Evolutionary conservation across 2,797 vertebrate species (phyloP).

Genomic region (Varecia variegata): DNA sequence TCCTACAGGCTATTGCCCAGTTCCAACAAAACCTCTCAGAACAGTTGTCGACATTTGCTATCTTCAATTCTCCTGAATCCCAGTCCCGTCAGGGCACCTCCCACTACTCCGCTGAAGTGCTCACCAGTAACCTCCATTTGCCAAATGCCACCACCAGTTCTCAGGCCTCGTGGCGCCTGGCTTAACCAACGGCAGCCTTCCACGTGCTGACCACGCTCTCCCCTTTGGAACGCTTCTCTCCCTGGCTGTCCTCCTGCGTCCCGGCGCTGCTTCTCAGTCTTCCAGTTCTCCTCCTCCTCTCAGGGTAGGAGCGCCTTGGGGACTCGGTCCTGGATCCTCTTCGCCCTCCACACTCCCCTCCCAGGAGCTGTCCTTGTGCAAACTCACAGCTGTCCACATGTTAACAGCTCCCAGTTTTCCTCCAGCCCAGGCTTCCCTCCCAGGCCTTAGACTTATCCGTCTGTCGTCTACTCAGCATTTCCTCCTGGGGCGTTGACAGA

Average conservation of each 20-base stretch:
- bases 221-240: neutral
- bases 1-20: neutral
- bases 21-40: neutral
- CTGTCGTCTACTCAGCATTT: neutral
- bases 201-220: neutral
- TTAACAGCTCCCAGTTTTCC: neutral
- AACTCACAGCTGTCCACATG: neutral
- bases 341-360: neutral
- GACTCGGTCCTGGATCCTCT: neutral
- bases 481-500: neutral
- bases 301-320: accelerated
- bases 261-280: neutral
- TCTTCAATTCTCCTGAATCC: neutral
- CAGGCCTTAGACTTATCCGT: neutral
- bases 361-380: neutral
- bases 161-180: neutral
- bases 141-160: neutral
- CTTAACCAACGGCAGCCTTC: neutral
- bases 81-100: neutral
- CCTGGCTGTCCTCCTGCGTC: neutral
- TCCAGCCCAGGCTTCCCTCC: neutral
- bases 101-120: neutral
- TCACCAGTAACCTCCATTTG: neutral
- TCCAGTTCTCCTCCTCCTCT: neutral
- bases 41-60: neutral